Evolutionary conservation across 2,888 invertebrate species (phyloP).

Genomic region (Archaeoteleia sp.): DNA sequence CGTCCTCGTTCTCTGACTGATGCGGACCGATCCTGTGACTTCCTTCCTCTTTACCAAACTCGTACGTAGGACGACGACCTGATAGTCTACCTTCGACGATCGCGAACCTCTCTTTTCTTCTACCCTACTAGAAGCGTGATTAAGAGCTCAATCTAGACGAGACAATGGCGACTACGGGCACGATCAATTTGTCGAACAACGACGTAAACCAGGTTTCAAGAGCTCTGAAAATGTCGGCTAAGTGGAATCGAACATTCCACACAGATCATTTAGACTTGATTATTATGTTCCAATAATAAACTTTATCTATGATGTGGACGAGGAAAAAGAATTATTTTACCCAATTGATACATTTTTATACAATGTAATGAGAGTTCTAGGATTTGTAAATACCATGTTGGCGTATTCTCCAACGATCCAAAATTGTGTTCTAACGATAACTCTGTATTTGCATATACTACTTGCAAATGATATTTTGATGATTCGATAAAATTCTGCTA

Average conservation of each 20-base stretch:
- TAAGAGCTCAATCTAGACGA: conserved; percentile 68
- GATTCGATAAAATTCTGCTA: no score
- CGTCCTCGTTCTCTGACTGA: conserved; percentile 14
- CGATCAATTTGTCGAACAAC: conserved; percentile 71
- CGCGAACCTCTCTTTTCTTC: conserved; percentile 56
- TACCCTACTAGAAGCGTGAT: conserved; percentile 63
- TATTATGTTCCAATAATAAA: conserved; percentile 23
- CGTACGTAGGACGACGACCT: conserved; percentile 44
- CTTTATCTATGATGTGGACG: conserved; percentile 17
- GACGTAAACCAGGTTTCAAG: conserved; percentile 58
- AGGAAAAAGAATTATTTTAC: conserved; percentile 14
- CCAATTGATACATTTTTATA: background rate
- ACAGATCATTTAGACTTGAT: conserved; percentile 30
- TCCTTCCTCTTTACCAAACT: conserved; percentile 29
- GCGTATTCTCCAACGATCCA: no score
- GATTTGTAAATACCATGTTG: no score
- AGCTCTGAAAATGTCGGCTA: conserved; percentile 48
- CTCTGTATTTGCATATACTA: no score
- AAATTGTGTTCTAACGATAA: no score
- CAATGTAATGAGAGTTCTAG: no score
- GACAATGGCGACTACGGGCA: conserved; percentile 68
- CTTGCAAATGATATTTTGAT: no score
- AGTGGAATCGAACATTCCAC: conserved; percentile 38
- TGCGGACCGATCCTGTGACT: conserved; percentile 16
- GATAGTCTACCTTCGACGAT: conserved; percentile 21